Evolutionary conservation across 2,797 vertebrate genomes (phyloP), one percentile per base, ranked within the genome.

Genomic region (Acipenser ruthenus): DNA sequence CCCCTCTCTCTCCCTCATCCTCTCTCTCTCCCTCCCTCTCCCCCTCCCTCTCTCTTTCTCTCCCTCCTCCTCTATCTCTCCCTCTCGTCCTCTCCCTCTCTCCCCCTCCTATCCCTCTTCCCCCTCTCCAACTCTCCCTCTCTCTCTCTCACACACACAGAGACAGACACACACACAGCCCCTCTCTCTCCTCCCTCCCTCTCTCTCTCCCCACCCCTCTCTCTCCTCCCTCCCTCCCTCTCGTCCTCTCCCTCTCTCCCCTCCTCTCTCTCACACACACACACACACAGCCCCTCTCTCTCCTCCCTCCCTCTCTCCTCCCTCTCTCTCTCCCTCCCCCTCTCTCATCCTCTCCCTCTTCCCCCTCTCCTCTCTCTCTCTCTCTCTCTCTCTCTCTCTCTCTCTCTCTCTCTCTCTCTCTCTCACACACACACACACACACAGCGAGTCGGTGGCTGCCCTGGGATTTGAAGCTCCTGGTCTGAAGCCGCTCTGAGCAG

Each of bases 231-330:
- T 23, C 2, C 15, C 60, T 62, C 13, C 6, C 60, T 62, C 51
- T 37, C 23, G 23, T 15, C 15, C 47, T 70, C 37, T 47, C 63
- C 67, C 10, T n/a, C n/a, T 65, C 49, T 49, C 51, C 37, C 23
- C 23, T 15, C 15, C 47, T 70, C 37, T 47, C 63, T 67, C 10
- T n/a, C n/a, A n/a, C n/a, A n/a, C n/a, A n/a, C n/a, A n/a, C n/a
- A n/a, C n/a, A n/a, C n/a, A n/a, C n/a, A n/a, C n/a, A n/a, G n/a
- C n/a, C n/a, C n/a, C n/a, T n/a, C n/a, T n/a, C n/a, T n/a, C n/a
- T n/a, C n/a, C 11, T 61, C 13, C 18, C 60, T 53, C 9, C 37
- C 49, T 50, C 50, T 18, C 62, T 15, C 52, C 18, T 47, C 9
- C 1, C 37, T 51, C 62, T 66, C 53, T 49, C 62, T 59, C 65